phyloP scores from a whole-genome alignment of 2,888 invertebrate species.

The Apamea crenata region DNA sequence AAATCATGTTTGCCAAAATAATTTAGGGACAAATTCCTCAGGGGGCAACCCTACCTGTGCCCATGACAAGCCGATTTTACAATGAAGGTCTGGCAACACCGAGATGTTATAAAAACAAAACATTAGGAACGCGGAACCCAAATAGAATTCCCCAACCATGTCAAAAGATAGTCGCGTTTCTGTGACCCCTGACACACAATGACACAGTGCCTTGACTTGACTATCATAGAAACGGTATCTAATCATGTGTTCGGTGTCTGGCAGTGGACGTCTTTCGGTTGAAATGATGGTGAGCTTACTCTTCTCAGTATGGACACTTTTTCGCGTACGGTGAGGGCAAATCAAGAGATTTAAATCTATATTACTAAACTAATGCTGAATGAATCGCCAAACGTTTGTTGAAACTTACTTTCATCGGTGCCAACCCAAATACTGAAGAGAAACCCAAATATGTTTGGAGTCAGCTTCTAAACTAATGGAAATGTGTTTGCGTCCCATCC shows the following conservation, averaged over 20 bases:
- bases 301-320: background rate
- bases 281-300: background rate
- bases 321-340: background rate
- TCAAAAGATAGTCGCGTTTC: background rate
- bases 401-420: slow-evolving; percentile 33
- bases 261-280: no score
- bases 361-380: slow-evolving; percentile 17
- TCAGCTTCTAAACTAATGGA: slow-evolving; percentile 30
- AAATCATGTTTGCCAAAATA: slow-evolving; percentile 5
- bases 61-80: slow-evolving; percentile 56
- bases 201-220: background rate
- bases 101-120: slow-evolving; percentile 68
- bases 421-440: slow-evolving; percentile 15
- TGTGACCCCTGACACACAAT: background rate
- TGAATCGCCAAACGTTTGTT: slow-evolving; percentile 34
- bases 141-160: slow-evolving; percentile 59
- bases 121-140: slow-evolving; percentile 62
- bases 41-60: slow-evolving; percentile 29
- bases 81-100: slow-evolving; percentile 46
- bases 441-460: slow-evolving; percentile 36
- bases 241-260: background rate
- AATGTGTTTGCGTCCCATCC: slow-evolving; percentile 16
- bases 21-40: slow-evolving; percentile 28
- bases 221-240: background rate
- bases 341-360: background rate